phyloP scores from a whole-genome alignment of 92 coral and sea anemone genomes.

The Porites lobata region DNA sequence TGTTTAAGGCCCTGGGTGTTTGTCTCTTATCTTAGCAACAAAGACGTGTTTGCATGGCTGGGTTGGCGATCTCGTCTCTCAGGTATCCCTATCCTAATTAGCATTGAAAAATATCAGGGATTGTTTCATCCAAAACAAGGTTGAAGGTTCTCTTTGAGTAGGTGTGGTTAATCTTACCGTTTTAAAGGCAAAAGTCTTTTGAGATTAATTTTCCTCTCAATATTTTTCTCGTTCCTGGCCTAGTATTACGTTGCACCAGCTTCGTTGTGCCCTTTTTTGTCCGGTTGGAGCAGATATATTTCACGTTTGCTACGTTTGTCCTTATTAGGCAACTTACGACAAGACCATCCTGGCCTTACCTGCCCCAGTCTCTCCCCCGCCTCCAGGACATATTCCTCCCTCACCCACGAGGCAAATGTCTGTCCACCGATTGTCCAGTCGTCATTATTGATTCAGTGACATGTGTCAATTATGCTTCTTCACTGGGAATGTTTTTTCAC shows the following conservation, averaged over 20 bases:
- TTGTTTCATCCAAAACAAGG: too few relatives aligned
- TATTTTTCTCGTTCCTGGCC: background rate
- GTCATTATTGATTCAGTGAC: conserved; percentile 5
- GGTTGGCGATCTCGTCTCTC: too few relatives aligned
- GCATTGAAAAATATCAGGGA: too few relatives aligned
- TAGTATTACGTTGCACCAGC: background rate
- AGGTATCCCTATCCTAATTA: too few relatives aligned
- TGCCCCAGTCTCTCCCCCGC: conserved; percentile 89
- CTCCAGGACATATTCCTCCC: conserved; percentile 69
- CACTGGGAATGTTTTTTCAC: background rate
- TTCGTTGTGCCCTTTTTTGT: background rate
- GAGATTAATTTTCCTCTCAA: background rate
- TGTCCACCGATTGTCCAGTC: conserved; percentile 63
- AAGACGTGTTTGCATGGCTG: too few relatives aligned
- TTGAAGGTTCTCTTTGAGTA: too few relatives aligned
- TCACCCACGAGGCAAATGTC: conserved; percentile 78
- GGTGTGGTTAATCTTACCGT: too few relatives aligned
- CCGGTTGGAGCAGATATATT: background rate
- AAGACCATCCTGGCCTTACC: conserved; percentile 82
- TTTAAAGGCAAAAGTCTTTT: too few relatives aligned
- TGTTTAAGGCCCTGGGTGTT: too few relatives aligned
- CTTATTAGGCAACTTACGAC: conserved; percentile 67
- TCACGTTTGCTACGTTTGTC: background rate
- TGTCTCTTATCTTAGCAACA: too few relatives aligned
- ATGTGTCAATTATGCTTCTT: background rate